Evolutionary conservation across 2,888 invertebrate genomes (phyloP).

Genomic region (Phalera bucephala): DNA sequence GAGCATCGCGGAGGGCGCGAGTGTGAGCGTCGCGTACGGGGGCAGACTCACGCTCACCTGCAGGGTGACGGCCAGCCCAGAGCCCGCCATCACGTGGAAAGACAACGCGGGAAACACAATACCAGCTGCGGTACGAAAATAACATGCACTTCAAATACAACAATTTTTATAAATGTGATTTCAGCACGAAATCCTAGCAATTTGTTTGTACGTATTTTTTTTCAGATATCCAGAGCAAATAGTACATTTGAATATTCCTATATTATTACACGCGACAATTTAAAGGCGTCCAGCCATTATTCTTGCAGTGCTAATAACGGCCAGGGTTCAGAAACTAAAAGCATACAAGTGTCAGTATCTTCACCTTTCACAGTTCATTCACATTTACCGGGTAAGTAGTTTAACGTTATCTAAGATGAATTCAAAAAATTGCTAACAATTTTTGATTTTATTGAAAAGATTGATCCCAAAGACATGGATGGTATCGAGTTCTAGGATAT

Average conservation of each 20-base stretch:
- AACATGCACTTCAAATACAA: no score
- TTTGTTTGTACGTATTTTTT: neutral
- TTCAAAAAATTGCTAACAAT: no score
- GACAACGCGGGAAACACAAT: neutral
- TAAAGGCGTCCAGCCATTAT: neutral
- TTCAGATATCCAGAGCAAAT: neutral
- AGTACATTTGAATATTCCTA: neutral
- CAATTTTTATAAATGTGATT: no score
- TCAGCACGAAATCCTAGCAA: no score
- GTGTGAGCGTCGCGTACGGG: neutral
- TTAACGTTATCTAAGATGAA: no score
- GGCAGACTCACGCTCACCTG: neutral
- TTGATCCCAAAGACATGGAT: no score
- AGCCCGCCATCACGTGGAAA: no score
- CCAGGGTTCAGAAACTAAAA: neutral
- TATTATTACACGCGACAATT: neutral
- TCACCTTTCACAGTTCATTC: neutral
- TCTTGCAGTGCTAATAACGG: neutral
- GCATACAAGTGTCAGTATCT: neutral
- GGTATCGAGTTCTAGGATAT: no score
- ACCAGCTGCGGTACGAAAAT: neutral
- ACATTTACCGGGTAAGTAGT: neutral
- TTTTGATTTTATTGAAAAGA: no score
- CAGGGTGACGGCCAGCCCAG: neutral
- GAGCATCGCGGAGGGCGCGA: no score